Evolutionary conservation across 2,113 vertebrate species (phyloP), one percentile per base, ranked within the genome.

Genomic region (Asarcornis scutulata): DNA sequence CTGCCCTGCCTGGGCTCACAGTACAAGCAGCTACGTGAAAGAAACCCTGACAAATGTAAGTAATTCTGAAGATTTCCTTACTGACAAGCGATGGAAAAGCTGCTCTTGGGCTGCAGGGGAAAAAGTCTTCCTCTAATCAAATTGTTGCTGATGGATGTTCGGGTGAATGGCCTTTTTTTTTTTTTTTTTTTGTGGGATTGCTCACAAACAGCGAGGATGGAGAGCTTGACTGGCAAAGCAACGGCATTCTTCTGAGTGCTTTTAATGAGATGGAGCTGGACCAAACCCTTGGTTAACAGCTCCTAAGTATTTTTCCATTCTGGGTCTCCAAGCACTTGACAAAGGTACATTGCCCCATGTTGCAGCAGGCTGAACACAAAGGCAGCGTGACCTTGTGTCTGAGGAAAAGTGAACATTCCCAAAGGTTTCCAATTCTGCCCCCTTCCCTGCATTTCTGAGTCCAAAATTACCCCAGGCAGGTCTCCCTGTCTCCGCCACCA

Each of bases 271-370:
- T 79, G 81, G 74, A 95, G 76, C 81, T 87, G 86, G 53, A 93
- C 48, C 81, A 93, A 97, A 27, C 50, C 74, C 66, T 8, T 7
- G 6, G 58, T 72, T 95, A 86, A 89, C 48, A 87, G 42, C 62
- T 86, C 34, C 56, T 44, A 89, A 92, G 62, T 73, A 68, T 93
- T 96, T 97, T 96, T 97, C 93, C 91, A 21, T 5, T 55, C n/a
- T 85, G 78, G 82, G 59, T 62, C 84, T 96, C 91, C 73, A 86
- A 86, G 62, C 80, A 8, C 9, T 13, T 85, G 71, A 80, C 44
- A 73, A 92, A 95, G 71, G 84, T 92, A 44, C 8, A 0, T 77
- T 85, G 55, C 27, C 40, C 87, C 78, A 16, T 89, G 75, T 84
- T 84, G 53, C 32, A 75, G 20, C 8, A 64, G 69, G 25, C 34